These are phyloP conservation scores for Cliona cf. orientalis DNA, from an alignment of 37 sponge, comb jelly and placozoan species.

Conservation along the genomic window DNA sequence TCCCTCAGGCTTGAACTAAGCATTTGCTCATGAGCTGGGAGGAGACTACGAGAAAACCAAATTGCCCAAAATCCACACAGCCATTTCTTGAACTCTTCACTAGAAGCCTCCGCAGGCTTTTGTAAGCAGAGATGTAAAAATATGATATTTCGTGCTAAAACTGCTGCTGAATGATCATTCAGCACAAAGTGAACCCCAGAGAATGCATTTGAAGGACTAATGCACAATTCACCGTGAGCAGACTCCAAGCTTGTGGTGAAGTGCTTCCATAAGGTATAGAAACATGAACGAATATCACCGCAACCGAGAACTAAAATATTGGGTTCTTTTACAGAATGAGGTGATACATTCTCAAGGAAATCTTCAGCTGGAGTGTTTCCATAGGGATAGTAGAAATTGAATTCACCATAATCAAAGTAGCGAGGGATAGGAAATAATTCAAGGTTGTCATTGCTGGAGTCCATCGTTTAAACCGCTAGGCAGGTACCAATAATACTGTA, in stretches of 20 bases:
- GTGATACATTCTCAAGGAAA: conserved; percentile 18
- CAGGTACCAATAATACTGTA: too few species aligned
- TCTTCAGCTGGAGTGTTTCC: conserved; percentile 68
- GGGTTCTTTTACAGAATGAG: background rate
- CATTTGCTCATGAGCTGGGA: conserved; percentile 8
- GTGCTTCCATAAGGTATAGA: conserved; percentile 64
- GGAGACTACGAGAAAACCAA: conserved; percentile 29
- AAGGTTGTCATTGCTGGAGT: background rate
- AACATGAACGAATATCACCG: conserved; percentile 62
- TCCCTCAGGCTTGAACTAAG: background rate
- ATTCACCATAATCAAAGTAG: conserved; percentile 11
- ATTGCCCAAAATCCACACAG: conserved; percentile 40
- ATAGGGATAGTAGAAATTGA: conserved; percentile 39
- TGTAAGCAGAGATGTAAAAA: conserved; percentile 17
- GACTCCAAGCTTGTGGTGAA: conserved; percentile 14
- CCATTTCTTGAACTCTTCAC: conserved; percentile 25
- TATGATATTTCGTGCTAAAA: conserved; percentile 52
- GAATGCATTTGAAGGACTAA: conserved; percentile 20
- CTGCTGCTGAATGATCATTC: conserved; percentile 51
- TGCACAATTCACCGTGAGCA: too few species aligned
- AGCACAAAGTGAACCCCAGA: conserved; percentile 47
- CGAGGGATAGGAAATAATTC: conserved; percentile 29
- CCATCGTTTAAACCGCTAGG: too few species aligned
- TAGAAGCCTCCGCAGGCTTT: background rate
- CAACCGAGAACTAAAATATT: conserved; percentile 39